A percentile compares a stretch with the other conserved stretches of the same genome.
These are phyloP conservation scores for Pseudorhiza aurosa DNA, from an alignment of 30 jellyfish, hydroid and myxozoan genomes.

Conservation along the genomic window DNA sequence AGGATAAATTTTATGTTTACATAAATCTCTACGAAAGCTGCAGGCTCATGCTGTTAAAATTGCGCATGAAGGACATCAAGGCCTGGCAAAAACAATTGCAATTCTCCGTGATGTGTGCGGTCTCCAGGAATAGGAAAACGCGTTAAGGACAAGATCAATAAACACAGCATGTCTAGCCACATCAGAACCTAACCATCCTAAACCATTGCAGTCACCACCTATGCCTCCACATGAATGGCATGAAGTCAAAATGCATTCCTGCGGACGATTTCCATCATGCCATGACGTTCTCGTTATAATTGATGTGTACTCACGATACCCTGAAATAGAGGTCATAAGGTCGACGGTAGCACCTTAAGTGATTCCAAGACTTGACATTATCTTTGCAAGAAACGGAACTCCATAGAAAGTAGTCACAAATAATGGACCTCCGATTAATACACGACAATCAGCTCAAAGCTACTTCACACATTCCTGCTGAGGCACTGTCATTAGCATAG, in stretches of 20 bases:
- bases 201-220: constrained; percentile 36
- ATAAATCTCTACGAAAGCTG: too few relatives aligned
- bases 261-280: constrained; percentile 19
- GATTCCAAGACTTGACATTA: constrained; percentile 33
- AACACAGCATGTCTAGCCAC: constrained; percentile 25
- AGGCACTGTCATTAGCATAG: too few relatives aligned
- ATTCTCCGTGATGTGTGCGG: constrained; percentile 51
- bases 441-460: too few relatives aligned
- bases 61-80: constrained; percentile 64
- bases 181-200: constrained; percentile 30
- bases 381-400: constrained; percentile 44
- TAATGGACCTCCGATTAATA: constrained; percentile 74
- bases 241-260: constrained; percentile 25
- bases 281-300: constrained; percentile 18
- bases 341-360: constrained; percentile 63
- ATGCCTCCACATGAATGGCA: constrained; percentile 40
- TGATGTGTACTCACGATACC: constrained; percentile 40
- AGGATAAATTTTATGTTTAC: too few relatives aligned
- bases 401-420: constrained; percentile 36
- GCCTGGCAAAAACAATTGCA: constrained; percentile 27
- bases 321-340: constrained; percentile 49
- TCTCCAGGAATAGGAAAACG: constrained; percentile 21
- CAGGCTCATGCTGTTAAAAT: constrained; percentile 29
- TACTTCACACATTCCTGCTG: too few relatives aligned
- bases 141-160: constrained; percentile 37